A percentile compares a stretch with the other conserved stretches of the same genome.
Evolutionary conservation across 2,888 invertebrate species (phyloP).

Genomic region (Carterocephalus palaemon): DNA sequence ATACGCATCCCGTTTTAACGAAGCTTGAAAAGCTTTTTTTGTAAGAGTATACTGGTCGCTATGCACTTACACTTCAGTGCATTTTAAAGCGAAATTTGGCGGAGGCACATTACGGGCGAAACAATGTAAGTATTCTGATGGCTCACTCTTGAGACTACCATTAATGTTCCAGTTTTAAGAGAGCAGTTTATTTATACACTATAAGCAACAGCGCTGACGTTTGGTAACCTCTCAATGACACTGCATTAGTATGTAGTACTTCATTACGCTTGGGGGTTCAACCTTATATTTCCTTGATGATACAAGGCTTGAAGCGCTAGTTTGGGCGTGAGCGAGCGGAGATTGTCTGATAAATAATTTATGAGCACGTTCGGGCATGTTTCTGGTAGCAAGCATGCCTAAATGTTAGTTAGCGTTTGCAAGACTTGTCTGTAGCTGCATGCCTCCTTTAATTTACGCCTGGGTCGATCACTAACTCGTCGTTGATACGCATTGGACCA

Average conservation of each 20-base stretch:
- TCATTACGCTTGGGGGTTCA: too few species aligned
- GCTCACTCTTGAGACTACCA: constrained; percentile 11
- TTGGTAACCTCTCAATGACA: too few species aligned
- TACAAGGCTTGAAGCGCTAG: too few species aligned
- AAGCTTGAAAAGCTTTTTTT: constrained; percentile 21
- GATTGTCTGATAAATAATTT: background rate
- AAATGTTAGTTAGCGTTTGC: too few species aligned
- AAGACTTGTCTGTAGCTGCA: too few species aligned
- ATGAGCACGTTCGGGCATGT: background rate
- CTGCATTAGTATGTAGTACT: too few species aligned
- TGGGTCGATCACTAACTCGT: too few species aligned
- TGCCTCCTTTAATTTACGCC: too few species aligned
- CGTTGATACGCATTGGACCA: too few species aligned
- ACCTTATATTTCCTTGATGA: too few species aligned
- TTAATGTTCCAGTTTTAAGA: constrained; percentile 15
- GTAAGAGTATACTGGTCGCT: constrained; percentile 6
- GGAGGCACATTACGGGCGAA: constrained; percentile 9
- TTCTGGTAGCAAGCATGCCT: background rate
- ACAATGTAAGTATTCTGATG: constrained; percentile 19
- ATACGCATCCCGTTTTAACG: constrained; percentile 8
- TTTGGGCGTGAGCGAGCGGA: too few species aligned
- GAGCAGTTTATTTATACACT: background rate
- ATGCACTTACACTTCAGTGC: constrained; percentile 21
- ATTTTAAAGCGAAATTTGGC: constrained; percentile 15
- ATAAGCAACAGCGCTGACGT: background rate